A percentile compares a stretch with the other conserved stretches of the same genome.
Evolutionary conservation across 2,113 vertebrate genomes (phyloP).

Genomic region (Rhombomys opimus): DNA sequence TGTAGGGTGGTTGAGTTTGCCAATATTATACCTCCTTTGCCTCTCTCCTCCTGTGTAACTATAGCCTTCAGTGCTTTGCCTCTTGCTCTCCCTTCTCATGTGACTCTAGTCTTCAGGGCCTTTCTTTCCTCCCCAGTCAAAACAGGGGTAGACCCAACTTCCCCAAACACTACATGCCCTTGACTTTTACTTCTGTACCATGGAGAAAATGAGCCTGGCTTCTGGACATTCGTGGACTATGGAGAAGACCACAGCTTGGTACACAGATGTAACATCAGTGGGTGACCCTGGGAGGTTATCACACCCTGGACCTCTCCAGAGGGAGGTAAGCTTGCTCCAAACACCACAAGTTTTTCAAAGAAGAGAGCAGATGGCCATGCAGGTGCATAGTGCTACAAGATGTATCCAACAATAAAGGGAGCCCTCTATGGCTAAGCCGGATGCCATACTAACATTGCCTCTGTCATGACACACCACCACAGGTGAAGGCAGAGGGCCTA

Average conservation of each 20-base stretch:
- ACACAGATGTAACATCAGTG: fast-evolving
- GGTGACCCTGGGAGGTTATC: fast-evolving
- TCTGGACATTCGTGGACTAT: fast-evolving
- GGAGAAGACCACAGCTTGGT: fast-evolving
- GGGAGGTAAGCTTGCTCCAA: neutral
- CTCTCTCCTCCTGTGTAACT: neutral
- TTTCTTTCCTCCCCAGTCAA: neutral
- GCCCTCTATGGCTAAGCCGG: neutral
- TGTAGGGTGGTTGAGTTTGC: neutral
- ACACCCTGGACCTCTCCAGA: neutral
- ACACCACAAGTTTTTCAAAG: neutral
- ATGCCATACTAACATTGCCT: neutral
- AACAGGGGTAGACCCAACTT: neutral
- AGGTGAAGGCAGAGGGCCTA: neutral
- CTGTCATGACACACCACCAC: neutral
- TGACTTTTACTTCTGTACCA: neutral
- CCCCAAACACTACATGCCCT: fast-evolving
- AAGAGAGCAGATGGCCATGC: neutral
- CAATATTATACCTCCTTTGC: neutral
- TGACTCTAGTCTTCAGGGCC: neutral
- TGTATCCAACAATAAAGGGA: neutral
- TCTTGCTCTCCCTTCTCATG: neutral
- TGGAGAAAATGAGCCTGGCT: neutral
- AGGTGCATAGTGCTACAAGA: neutral
- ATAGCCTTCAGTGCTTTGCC: neutral